phyloP scores from a whole-genome alignment of 2,888 invertebrate genomes.

The Octodonta nipae region DNA sequence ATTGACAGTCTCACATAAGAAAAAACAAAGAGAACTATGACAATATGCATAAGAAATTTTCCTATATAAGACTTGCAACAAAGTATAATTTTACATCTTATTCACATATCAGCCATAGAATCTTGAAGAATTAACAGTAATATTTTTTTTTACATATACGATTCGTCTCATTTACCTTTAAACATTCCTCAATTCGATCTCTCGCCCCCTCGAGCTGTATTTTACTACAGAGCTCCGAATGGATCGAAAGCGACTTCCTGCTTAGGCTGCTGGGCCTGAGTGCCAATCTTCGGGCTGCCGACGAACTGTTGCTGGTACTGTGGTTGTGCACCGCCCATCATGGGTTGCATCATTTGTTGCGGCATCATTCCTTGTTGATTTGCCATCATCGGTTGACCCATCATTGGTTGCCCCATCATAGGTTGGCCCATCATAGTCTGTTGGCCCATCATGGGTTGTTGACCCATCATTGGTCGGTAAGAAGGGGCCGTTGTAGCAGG shows the following conservation, averaged over 20 bases:
- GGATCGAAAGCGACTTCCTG: conserved; percentile 32
- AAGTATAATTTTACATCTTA: too few species aligned
- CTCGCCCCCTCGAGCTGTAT: too few species aligned
- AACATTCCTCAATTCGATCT: too few species aligned
- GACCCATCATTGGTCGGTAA: conserved; percentile 19
- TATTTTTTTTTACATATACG: too few species aligned
- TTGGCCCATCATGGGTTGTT: conserved; percentile 5
- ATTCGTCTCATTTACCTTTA: too few species aligned
- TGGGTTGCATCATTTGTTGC: conserved; percentile 13
- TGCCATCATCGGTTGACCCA: conserved; percentile 16
- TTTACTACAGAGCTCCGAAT: conserved; percentile 36
- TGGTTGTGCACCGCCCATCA: conserved; percentile 15
- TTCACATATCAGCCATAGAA: too few species aligned
- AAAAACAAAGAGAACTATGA: too few species aligned
- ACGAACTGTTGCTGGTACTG: conserved; percentile 20
- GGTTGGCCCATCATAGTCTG: conserved; percentile 36
- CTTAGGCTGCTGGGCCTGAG: conserved; percentile 20
- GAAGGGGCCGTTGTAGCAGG: conserved; percentile 47
- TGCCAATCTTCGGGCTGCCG: conserved; percentile 27
- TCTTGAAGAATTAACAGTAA: too few species aligned
- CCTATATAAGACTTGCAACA: too few species aligned
- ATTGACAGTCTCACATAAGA: too few species aligned
- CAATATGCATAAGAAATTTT: too few species aligned
- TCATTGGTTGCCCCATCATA: conserved; percentile 25
- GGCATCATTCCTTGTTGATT: conserved; percentile 5